Base-by-base conservation (phyloP, 2,888 invertebrate species). In the Napeogenes inachia region DNA sequence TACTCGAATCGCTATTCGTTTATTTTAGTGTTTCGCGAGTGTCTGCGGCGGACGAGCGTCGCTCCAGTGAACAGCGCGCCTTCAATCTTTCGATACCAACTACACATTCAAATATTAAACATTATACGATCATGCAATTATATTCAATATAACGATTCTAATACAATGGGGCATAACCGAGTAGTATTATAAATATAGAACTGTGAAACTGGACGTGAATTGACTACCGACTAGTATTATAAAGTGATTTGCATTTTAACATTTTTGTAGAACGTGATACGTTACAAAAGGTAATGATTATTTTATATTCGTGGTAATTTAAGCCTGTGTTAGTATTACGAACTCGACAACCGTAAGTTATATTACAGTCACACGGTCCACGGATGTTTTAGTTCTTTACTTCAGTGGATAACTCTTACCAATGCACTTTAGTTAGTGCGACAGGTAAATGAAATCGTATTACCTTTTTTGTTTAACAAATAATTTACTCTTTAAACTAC, bases 101-200 rank as follows among this genome's bases (percentile, higher is more conserved):
- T 64, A 54, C 53, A 55, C 30, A 38, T 33, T 60, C 35, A 50
- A 58, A 61, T 59, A 61, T 46, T 60, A 60, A 61, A 66, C 58
- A 68, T 60, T 60, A 63, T 53, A 56, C 46, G 60, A 54, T 45
- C 65, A 21, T 54, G 45, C 59, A 21, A 57, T 65, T 59, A 63
- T 56, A 62, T 46, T 46, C 42, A 55, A 57, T 56, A 56, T 57
- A 59, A 64, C 57, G 38, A 60, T 57, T 59, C 38, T 54, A 50
- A 66, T 56, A 70, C 71, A 71, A 71, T 71, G 67, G 60, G 66
- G 58, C 59, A 59, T 64, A 65, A 45, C 60, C 63, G 59, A 67
- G 65, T n/a, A 63, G 53, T 69, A 65, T 66, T 68, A 38, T 65
- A 67, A 67, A 66, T 59, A 60, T 62, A 46, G 47, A 63, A 68